Conservation (phyloP, 2,113 vertebrate genomes). For the Macaca nemestrina region DNA sequence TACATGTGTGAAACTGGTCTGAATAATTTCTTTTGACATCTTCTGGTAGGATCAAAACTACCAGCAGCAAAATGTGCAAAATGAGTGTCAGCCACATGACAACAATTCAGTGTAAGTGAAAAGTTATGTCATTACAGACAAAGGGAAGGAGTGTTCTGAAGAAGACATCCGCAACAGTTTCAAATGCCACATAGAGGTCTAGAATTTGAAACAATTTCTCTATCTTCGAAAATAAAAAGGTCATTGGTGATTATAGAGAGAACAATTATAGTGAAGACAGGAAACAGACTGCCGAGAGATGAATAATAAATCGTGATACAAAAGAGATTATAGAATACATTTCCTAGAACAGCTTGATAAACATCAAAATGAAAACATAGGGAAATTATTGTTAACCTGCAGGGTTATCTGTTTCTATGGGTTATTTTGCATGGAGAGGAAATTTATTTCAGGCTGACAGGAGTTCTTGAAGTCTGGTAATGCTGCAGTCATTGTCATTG, state of each 20-base stretch:
- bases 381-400: not conserved
- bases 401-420: not conserved
- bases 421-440: not conserved
- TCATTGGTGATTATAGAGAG: not conserved
- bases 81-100: not conserved
- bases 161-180: not conserved
- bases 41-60: slow-evolving; percentile 26
- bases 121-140: not conserved
- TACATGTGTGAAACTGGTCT: not conserved
- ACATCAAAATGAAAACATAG: not conserved
- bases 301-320: not conserved
- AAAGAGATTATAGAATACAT: not conserved
- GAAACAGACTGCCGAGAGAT: not conserved
- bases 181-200: not conserved
- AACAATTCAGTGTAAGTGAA: not conserved
- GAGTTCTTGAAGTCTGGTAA: not conserved
- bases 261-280: not conserved
- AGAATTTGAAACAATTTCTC: slow-evolving; percentile 5
- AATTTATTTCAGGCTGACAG: not conserved
- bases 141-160: not conserved
- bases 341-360: not conserved
- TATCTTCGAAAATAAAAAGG: slow-evolving; percentile 1
- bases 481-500: no score
- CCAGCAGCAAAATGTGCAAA: not conserved
- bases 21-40: not conserved